Evolutionary conservation across 37 sponge, comb jelly and placozoan genomes (phyloP), one percentile per base, ranked within the genome.

Genomic region (Geodia barretti): DNA sequence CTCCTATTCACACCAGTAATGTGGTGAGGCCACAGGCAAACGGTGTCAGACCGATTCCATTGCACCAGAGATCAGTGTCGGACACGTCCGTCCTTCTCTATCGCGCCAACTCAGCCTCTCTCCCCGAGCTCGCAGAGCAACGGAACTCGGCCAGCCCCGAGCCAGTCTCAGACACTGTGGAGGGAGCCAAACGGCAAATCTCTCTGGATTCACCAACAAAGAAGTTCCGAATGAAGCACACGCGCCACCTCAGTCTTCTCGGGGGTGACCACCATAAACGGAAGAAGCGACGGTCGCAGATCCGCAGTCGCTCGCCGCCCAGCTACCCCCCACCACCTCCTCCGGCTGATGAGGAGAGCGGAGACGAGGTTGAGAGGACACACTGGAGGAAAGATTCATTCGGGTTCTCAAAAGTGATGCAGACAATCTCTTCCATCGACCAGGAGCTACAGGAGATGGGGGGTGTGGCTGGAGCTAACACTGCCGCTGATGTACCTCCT

Each of bases 291-390:
- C 31, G 40, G 11, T 31, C 40, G 11, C 37, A 61, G 7, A 29
- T 61, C 37, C 60, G 88, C 21, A 79, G 80, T 62, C 82, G 81
- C 4, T 87, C 88, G 7, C 88, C 88, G 19, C 88, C 88, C 33
- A 81, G 81, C 40, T 24, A 63, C 25, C 88, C 86, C 33, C 86
- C 86, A 34, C 86, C 87, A 28, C 87, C 88, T 70, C 88, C 88
- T 38, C 87, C 87, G 31, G 58, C 70, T 2, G 64, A 62, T 19
- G 60, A 19, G 28, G 24, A n/a, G n/a, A n/a, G n/a, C n/a, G n/a
- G n/a, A n/a, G n/a, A n/a, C n/a, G n/a, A n/a, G n/a, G n/a, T n/a
- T n/a, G n/a, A n/a, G n/a, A n/a, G n/a, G n/a, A n/a, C n/a, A n/a
- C n/a, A n/a, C n/a, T n/a, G n/a, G n/a, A n/a, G n/a, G n/a, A n/a